These are phyloP conservation scores for Aegithalos caudatus DNA, from an alignment of 2,113 vertebrate genomes.

Conservation along the genomic window DNA sequence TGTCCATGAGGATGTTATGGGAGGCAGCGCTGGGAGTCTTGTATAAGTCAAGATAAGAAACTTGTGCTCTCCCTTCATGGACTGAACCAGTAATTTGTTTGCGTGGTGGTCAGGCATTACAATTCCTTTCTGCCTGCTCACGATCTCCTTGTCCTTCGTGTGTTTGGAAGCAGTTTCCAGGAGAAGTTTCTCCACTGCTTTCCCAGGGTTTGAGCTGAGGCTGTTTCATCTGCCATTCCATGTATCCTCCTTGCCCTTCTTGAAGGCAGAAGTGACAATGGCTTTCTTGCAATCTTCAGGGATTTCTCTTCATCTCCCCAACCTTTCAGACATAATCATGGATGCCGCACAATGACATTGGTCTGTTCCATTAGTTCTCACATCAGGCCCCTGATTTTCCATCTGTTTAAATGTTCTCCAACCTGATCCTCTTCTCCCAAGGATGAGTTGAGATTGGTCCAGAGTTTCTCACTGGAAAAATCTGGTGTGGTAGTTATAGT, in stretches of 20 bases:
- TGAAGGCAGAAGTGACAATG: not conserved
- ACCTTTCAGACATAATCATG: not conserved
- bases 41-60: not conserved
- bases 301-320: not conserved
- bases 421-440: not conserved
- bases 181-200: not conserved
- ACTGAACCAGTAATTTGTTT: not conserved
- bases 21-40: not conserved
- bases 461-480: not conserved
- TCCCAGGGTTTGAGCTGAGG: not conserved
- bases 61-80: accelerated
- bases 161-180: not conserved
- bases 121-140: not conserved
- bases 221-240: not conserved
- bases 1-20: not conserved
- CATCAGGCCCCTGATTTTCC: not conserved
- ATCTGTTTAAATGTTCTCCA: not conserved
- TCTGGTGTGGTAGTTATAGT: not conserved
- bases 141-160: not conserved
- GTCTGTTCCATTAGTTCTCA: not conserved
- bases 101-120: not conserved
- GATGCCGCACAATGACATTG: too few species aligned
- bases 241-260: not conserved
- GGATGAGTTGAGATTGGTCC: not conserved
- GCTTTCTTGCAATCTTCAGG: not conserved